Base-by-base conservation (phyloP, 2,113 vertebrate species). In the Dicentrarchus labrax region DNA sequence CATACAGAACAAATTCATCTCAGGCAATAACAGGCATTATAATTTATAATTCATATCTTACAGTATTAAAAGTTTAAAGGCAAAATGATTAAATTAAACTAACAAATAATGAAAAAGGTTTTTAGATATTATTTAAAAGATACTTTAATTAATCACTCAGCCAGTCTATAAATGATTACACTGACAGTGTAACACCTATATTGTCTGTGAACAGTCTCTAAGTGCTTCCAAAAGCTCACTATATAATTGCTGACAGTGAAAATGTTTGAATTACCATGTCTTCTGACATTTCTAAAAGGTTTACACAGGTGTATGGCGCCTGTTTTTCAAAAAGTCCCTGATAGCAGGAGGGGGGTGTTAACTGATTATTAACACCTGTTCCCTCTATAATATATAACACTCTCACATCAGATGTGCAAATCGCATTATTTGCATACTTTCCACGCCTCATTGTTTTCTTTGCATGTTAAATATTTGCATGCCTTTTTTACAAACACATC, bases 331-430 rank as follows among this genome's bases (percentile, higher is more conserved):
- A 59, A 60, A 47, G 8, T 47, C 22, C 53, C 22, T 50, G 7
- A 45, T n/a, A 43, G n/a, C 4, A 5, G 41, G n/a, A 62, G 0
- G 10, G 53, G 8, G 21, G 3, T 24, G 54, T 72, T 24, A 43
- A 10, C 6, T 71, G 36, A 83, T 75, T 22, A 74, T 70, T 66
- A 81, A 41, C 86, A 74, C 21, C 57, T 73, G 43, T 36, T 79
- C 65, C 45, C 64, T 68, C 57, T 24, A 5, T 15, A 30, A 39
- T 43, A 72, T 36, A 47, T 59, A 15, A 21, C 36, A 15, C 21
- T 11, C 22, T 61, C 8, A 2, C 38, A 54, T 77, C 68, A 62
- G 54, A 69, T 86, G 69, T 78, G 84, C 41, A 73, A 41, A 82
- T 82, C 8, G 43, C 15, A 13, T 8, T 39, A 65, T 81, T 85